A percentile compares a stretch with the other conserved stretches of the same genome.
Evolutionary conservation across 2,113 vertebrate genomes (phyloP).

Genomic region (Philantomba maxwellii): DNA sequence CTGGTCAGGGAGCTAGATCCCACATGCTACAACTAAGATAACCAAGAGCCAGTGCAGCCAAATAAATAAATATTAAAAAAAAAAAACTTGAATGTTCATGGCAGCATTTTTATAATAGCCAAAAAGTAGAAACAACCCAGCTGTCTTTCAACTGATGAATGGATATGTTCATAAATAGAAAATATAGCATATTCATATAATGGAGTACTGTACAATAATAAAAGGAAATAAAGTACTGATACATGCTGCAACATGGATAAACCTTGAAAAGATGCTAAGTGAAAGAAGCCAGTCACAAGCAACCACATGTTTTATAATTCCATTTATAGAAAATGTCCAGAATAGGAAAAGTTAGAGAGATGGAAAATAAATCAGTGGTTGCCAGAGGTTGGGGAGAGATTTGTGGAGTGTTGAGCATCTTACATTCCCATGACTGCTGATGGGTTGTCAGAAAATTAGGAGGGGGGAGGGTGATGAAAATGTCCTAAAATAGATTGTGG

Average conservation of each 20-base stretch:
- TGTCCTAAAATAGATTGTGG: not conserved
- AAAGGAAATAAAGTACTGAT: slow-evolving; percentile 21
- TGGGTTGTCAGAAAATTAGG: not conserved
- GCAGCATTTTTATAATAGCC: not conserved
- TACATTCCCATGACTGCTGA: not conserved
- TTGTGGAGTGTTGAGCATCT: not conserved
- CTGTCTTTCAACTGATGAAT: not conserved
- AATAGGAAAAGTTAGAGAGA: not conserved
- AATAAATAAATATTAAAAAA: not conserved
- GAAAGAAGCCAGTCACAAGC: not conserved
- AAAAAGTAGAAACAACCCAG: not conserved
- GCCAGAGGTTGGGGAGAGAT: not conserved
- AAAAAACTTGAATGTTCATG: not conserved
- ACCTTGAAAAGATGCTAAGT: not conserved
- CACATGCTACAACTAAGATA: not conserved
- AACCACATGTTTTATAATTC: not conserved
- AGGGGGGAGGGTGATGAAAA: not conserved
- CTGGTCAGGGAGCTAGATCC: not conserved
- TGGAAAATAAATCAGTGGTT: not conserved
- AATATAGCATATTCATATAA: not conserved
- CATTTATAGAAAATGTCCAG: not conserved
- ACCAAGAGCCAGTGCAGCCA: not conserved
- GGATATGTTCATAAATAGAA: not conserved
- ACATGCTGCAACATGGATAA: not conserved
- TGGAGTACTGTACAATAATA: not conserved